Conservation (phyloP, 2,113 vertebrate species). For the Numida meleagris region DNA sequence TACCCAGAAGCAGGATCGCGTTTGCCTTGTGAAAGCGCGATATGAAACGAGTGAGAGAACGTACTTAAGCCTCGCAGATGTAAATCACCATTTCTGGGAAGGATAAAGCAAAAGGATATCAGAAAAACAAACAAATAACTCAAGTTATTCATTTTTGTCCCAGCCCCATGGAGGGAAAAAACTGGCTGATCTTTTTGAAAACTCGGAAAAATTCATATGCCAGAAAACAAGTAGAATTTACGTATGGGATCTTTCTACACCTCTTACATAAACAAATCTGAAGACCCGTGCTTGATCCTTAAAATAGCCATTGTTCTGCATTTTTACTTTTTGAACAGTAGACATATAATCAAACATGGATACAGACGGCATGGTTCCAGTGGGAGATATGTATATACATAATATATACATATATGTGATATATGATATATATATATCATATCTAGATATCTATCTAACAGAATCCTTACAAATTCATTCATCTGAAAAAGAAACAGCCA, state of each 20-base stretch:
- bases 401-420: too few relatives aligned
- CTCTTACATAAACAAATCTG: not conserved
- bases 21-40: not conserved
- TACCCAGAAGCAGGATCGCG: not conserved
- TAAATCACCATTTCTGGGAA: not conserved
- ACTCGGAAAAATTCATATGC: not conserved
- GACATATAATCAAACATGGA: not conserved
- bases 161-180: not conserved
- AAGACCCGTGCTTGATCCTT: not conserved
- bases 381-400: not conserved
- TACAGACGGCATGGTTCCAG: slow-evolving; percentile 7
- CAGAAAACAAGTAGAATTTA: not conserved
- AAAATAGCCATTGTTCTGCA: slow-evolving; percentile 14
- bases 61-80: not conserved
- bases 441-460: too few relatives aligned
- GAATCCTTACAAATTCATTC: not conserved
- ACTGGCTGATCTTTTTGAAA: not conserved
- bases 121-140: not conserved
- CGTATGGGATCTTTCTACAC: not conserved
- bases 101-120: not conserved
- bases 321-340: slow-evolving; percentile 10
- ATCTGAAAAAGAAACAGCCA: not conserved
- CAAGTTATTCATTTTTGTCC: not conserved
- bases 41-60: not conserved
- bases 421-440: too few relatives aligned